A percentile compares a stretch with the other conserved stretches of the same genome.
phyloP scores from a whole-genome alignment of 2,113 vertebrate species.

The Eulemur macaco region DNA sequence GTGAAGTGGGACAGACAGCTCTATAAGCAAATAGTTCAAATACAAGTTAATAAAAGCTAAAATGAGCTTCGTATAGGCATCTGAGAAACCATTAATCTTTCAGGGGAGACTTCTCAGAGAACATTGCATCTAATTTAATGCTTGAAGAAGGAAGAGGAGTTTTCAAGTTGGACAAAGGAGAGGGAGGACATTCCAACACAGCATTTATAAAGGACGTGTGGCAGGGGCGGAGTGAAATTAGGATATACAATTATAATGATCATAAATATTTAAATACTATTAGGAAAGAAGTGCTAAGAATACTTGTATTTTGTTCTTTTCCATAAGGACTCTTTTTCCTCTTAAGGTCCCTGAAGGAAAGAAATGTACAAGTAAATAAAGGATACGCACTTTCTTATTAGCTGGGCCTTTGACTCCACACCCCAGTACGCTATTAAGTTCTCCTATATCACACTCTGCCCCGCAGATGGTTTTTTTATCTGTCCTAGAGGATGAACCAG shows the following conservation, averaged over 20 bases:
- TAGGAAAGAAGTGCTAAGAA: neutral
- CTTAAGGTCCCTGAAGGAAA: neutral
- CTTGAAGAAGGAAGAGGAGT: neutral
- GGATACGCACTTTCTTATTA: neutral
- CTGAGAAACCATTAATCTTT: neutral
- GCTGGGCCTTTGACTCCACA: neutral
- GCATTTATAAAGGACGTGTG: neutral
- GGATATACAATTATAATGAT: neutral
- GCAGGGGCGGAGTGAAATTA: neutral
- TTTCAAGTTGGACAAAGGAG: neutral
- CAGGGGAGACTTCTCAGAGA: neutral
- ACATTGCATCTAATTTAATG: neutral
- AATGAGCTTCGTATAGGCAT: neutral
- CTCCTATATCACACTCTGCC: neutral
- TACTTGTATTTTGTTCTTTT: neutral
- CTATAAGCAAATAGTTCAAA: neutral
- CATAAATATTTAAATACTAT: neutral
- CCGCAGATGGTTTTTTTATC: neutral
- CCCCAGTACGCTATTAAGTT: fast-evolving
- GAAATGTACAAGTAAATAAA: neutral
- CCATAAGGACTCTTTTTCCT: neutral
- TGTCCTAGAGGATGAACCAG: neutral
- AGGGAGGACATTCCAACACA: neutral
- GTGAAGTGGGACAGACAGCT: neutral
- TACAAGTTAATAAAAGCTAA: neutral